Base-by-base conservation (phyloP, 2,797 vertebrate genomes). In the Danio jaintianensis region DNA sequence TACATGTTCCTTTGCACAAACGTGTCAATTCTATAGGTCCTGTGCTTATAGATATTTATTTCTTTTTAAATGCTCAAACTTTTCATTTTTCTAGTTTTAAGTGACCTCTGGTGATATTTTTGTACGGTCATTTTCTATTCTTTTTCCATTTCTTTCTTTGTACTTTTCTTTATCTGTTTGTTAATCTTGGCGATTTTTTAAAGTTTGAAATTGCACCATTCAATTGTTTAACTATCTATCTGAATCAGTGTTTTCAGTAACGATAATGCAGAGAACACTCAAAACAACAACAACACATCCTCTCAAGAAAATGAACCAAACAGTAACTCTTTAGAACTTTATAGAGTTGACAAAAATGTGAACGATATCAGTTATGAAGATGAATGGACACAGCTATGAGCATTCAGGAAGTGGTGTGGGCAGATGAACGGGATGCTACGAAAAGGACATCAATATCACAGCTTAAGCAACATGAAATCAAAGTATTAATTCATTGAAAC, bases 341-440 rank as follows among this genome's bases (percentile, higher is more conserved):
- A 7, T 47, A 67, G 7, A 67, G 50, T 45, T 56, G 4, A 47
- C 47, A 6, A n/a, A 72, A 42, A 38, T 6, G 47, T 7, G 13
- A 55, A 66, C 55, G 5, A 66, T 13, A 47, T 10, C n/a, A 45
- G 18, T 42, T 18, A 13, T 55, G 48, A 58, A 45, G n/a, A 50
- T 78, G 43, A 69, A 78, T 69, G 53, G 53, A 69, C 16, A 78
- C 53, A 20, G 18, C 43, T 67, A 16, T 43, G 12, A 48, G 5
- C 18, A 56, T 59, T 22, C 42, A 78, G 53, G 64, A 78, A 69
- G 64, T 78, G 55, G 50, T 22, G 13, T 29, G 9, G 38, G 1
- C 38, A 55, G 50, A 10, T 7, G 5, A 6, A 12, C 12, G 36
- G 12, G 67, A 20, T 47, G n/a, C 15, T 8, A 67, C 6, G 38